phyloP scores from a whole-genome alignment of 1,140 invertebrate species.

The Pseudomyrmex dendroicus region DNA sequence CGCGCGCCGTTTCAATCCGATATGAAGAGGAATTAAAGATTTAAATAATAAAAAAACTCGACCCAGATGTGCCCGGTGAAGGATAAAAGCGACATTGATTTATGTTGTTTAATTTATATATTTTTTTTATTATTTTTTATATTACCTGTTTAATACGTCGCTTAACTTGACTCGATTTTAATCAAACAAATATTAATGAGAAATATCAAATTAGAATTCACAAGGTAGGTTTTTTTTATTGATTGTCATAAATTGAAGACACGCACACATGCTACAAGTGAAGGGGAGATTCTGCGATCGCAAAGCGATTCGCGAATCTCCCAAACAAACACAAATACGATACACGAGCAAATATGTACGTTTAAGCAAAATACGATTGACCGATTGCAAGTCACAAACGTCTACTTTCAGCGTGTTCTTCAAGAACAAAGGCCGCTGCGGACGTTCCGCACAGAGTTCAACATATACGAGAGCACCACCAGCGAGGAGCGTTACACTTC shows the following conservation, averaged over 20 bases:
- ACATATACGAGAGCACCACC: conserved; percentile 89
- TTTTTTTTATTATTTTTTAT: too few species aligned
- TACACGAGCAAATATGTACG: neutral
- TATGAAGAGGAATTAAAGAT: neutral
- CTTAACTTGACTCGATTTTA: too few species aligned
- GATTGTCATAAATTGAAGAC: neutral
- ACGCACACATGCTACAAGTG: too few species aligned
- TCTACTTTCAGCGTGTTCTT: conserved; percentile 85
- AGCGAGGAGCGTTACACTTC: conserved; percentile 87
- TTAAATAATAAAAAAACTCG: neutral
- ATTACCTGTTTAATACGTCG: too few species aligned
- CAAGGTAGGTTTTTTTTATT: neutral
- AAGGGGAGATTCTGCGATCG: neutral
- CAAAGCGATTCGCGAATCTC: neutral
- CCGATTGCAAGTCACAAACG: neutral
- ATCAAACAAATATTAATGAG: too few species aligned
- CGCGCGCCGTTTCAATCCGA: conserved; percentile 7
- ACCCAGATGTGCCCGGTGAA: conserved; percentile 12
- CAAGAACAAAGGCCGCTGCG: conserved; percentile 90
- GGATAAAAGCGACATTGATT: neutral
- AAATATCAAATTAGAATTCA: neutral
- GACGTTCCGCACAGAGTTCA: conserved; percentile 92
- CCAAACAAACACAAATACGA: neutral
- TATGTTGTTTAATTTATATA: too few species aligned
- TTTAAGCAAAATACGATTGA: neutral